Base-by-base conservation (phyloP, 2,888 invertebrate species). In the Orthosia cruda region DNA sequence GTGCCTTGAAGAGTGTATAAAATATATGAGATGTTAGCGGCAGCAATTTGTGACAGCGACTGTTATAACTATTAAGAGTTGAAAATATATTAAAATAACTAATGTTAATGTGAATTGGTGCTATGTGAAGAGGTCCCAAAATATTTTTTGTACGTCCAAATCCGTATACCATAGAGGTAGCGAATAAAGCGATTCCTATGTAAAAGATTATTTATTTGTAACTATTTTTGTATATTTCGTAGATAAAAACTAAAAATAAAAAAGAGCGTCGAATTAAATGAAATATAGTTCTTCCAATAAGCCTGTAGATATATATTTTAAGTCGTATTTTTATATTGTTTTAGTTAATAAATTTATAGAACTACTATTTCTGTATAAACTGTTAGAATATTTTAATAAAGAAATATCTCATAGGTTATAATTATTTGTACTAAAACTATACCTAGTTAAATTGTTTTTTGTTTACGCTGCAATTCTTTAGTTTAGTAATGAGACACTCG, bases 171-270 rank as follows among this genome's bases (percentile, higher is more conserved):
- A 89, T 85, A 87, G 82, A 89, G 90, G 90, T 93, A 90, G 85
- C 87, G 84, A 89, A 85, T 89, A 89, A 80, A 73, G 72, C 90
- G 92, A 94, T 94, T 95, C 95, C 95, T 96, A 94, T 89, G 81
- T 93, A 93, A 94, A 94, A 92, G 89, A 93, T 95, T 96, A 96
- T 96, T 96, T 96, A 96, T 96, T 96, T 96, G 92, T 96, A 95
- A 93, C 92, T 94, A 95, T 93, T 94, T 94, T 94, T 95, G 94
- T 96, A 95, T 94, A 95, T 95, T 95, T 91, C 87, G 89, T 93
- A 91, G 90, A 88, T 91, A 91, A 90, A 88, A 89, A 86, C 87
- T 90, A 91, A 90, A 92, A 88, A 89, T 85, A 90, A 89, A 90
- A 89, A 91, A 86, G 85, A 88, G 85, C 84, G 77, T 90, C 73